A percentile compares a stretch with the other conserved stretches of the same genome.
phyloP scores from a whole-genome alignment of 1,140 invertebrate genomes.

The Conus betulinus region DNA sequence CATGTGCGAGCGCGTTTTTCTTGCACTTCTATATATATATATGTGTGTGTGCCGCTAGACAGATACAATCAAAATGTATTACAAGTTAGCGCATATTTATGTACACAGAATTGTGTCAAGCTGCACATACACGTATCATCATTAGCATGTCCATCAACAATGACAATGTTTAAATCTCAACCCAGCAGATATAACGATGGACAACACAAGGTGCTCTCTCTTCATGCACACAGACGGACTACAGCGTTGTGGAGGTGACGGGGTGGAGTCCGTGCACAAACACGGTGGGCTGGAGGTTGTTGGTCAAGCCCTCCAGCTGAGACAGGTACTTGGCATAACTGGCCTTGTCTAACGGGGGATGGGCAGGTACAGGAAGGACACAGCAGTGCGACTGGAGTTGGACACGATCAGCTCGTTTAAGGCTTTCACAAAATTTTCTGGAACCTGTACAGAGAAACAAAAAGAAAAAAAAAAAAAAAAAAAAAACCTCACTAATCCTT shows the following conservation, averaged over 20 bases:
- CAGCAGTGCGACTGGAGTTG: slow-evolving; percentile 85
- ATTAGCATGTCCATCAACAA: not conserved
- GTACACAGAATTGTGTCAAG: too few relatives aligned
- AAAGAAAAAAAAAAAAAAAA: too few relatives aligned
- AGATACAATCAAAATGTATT: too few relatives aligned
- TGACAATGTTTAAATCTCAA: not conserved
- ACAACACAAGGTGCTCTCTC: too few relatives aligned
- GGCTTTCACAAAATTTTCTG: slow-evolving; percentile 77
- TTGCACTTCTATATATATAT: too few relatives aligned
- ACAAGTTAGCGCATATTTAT: too few relatives aligned
- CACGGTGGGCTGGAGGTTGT: slow-evolving; percentile 91
- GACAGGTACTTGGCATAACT: slow-evolving; percentile 80
- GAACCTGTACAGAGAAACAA: slow-evolving; percentile 16
- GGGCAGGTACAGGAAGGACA: slow-evolving; percentile 90
- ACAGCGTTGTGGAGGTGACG: slow-evolving; percentile 97
- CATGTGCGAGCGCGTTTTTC: too few relatives aligned
- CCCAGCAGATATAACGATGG: too few relatives aligned
- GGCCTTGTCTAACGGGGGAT: slow-evolving; percentile 79
- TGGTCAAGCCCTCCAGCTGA: slow-evolving; percentile 87
- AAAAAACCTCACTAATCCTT: too few relatives aligned
- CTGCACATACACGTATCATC: too few relatives aligned
- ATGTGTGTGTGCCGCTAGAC: too few relatives aligned
- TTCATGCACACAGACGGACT: slow-evolving; percentile 23
- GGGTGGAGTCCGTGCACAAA: slow-evolving; percentile 95
- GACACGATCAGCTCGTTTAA: slow-evolving; percentile 87